Evolutionary conservation across 2,113 vertebrate species (phyloP).

Genomic region (Arizona elegans): DNA sequence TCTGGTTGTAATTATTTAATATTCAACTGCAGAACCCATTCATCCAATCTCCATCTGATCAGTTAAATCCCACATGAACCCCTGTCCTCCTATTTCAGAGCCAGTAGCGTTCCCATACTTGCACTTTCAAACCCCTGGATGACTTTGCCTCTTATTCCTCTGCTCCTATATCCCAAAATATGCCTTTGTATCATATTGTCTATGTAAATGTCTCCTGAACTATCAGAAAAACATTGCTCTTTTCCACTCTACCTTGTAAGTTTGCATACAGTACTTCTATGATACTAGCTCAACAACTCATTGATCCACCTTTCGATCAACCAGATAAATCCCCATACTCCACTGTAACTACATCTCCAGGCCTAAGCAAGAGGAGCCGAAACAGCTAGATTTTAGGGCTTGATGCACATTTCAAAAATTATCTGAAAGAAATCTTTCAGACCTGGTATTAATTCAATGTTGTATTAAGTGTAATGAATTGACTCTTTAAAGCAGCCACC

Average conservation of each 20-base stretch:
- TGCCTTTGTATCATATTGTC: neutral
- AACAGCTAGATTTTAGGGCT: neutral
- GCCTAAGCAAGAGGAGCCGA: neutral
- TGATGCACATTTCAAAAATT: neutral
- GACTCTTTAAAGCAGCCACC: neutral
- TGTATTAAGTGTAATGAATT: neutral
- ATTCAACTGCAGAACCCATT: neutral
- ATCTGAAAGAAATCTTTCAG: neutral
- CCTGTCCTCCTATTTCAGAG: neutral
- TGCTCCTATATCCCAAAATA: neutral
- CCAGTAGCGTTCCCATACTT: neutral
- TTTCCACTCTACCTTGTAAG: neutral
- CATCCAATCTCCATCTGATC: neutral
- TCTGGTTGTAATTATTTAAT: neutral
- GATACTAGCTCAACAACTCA: neutral
- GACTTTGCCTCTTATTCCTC: neutral
- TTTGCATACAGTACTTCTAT: neutral
- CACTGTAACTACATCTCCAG: neutral
- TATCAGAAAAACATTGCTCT: neutral
- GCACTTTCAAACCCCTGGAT: neutral
- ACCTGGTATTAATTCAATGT: neutral
- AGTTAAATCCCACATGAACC: neutral
- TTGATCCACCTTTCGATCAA: neutral
- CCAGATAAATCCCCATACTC: neutral
- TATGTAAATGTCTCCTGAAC: neutral